phyloP scores from a whole-genome alignment of 2,888 invertebrate species.

The Dexiosoma caninum region DNA sequence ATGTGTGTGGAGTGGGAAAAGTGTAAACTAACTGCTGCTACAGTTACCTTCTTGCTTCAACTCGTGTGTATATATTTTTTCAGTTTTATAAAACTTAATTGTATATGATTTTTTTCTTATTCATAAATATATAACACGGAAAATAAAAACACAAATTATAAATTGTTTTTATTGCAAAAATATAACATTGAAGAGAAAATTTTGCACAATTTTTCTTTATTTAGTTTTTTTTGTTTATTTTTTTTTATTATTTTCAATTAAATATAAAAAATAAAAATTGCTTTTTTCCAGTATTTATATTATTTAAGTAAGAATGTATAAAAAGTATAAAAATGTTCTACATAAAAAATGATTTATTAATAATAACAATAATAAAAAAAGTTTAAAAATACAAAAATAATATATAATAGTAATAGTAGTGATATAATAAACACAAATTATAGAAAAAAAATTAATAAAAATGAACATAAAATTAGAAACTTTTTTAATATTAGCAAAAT shows the following conservation, averaged over 20 bases:
- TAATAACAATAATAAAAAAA: slow-evolving; percentile 48
- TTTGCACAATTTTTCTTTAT: slow-evolving; percentile 16
- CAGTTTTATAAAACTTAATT: too few species aligned
- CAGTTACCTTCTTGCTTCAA: too few species aligned
- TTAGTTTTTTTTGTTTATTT: slow-evolving; percentile 9
- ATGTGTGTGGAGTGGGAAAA: too few species aligned
- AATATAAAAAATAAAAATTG: slow-evolving; percentile 54
- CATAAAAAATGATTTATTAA: slow-evolving; percentile 60
- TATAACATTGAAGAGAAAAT: slow-evolving; percentile 41
- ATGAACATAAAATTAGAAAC: slow-evolving; percentile 43
- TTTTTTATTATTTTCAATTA: slow-evolving; percentile 36
- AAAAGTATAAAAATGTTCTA: slow-evolving; percentile 66
- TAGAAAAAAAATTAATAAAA: slow-evolving; percentile 23
- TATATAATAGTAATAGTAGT: slow-evolving; percentile 15
- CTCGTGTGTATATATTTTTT: too few species aligned
- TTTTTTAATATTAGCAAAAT: slow-evolving; percentile 1
- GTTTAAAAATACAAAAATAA: slow-evolving; percentile 38
- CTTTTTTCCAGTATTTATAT: slow-evolving; percentile 36
- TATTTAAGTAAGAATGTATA: slow-evolving; percentile 63
- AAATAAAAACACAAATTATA: slow-evolving; percentile 2
- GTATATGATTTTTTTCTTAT: too few species aligned
- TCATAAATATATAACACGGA: too few species aligned
- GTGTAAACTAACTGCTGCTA: background rate
- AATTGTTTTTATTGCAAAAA: slow-evolving; percentile 39
- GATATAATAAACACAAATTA: slow-evolving; percentile 19